Evolutionary conservation across 2,888 invertebrate genomes (phyloP), one percentile per base, ranked within the genome.

Genomic region (Neoitamus cyanurus): DNA sequence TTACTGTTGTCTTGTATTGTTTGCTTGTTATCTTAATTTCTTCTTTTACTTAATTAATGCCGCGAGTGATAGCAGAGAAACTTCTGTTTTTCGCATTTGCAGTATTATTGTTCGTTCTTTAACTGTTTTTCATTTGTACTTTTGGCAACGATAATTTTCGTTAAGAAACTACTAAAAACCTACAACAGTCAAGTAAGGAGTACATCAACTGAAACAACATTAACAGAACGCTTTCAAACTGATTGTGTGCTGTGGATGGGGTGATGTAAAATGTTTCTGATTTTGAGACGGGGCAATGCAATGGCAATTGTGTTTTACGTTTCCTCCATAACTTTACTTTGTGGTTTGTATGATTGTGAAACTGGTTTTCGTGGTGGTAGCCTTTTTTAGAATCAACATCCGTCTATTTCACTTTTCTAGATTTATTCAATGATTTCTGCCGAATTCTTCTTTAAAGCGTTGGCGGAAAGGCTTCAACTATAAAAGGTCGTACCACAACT

Each of bases 51-150:
- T 9, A 77, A 46, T 77, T 77, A 73, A 77, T 42, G 77, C 46
- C 37, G 77, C 42, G 42, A 25, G n/a, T 46, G 77, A 58, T 58
- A 77, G 46, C 77, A 77, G 46, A 86, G 88, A 87, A 87, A 88
- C 86, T 87, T 86, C 84, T 87, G 20, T 58, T 58, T 85, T 86
- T 87, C 87, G 70, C 86, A 85, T 86, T 86, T 84, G 58, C 20
- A 58, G 58, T 58, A 58, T 58, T 58, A 58, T 58, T 58, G 58
- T 58, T 58, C 58, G 58, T 58, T 58, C 58, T 58, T 58, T 58
- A 58, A 58, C 58, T 58, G 58, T 36, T 85, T 72, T 68, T 86
- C 88, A 77, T 70, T 88, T 87, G 85, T 85, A 85, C 85, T 85
- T 85, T 85, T 85, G 85, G 85, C 85, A 85, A 85, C 85, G 83